Evolutionary conservation across 2,113 vertebrate genomes (phyloP).

Genomic region (Mixornis gularis): DNA sequence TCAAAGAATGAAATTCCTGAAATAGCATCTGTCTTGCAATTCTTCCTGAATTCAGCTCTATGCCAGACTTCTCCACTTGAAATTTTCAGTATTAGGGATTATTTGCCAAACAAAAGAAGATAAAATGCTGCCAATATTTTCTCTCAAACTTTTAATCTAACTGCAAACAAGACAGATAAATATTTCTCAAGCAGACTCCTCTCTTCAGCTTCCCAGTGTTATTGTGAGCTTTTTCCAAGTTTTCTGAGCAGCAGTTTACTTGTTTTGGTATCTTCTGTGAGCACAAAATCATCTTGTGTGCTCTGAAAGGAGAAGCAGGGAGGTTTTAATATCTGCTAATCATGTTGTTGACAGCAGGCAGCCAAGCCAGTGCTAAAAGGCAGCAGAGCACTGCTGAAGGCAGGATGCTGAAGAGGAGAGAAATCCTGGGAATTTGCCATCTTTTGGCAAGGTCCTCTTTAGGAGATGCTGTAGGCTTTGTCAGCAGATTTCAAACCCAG

Average conservation of each 20-base stretch:
- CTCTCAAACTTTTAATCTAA: conserved; percentile 19
- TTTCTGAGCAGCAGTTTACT: not conserved
- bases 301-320: not conserved
- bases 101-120: conserved; percentile 23
- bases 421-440: not conserved
- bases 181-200: not conserved
- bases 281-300: not conserved
- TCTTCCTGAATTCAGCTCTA: not conserved
- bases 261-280: not conserved
- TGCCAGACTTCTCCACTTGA: not conserved
- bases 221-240: not conserved
- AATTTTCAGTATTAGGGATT: not conserved
- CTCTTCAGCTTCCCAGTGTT: not conserved
- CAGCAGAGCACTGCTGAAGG: not conserved
- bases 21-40: not conserved
- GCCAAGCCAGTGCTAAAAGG: not conserved
- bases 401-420: not conserved
- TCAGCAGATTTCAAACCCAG: not conserved
- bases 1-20: not conserved
- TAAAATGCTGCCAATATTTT: conserved; percentile 6
- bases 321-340: not conserved
- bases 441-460: not conserved
- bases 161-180: conserved; percentile 20
- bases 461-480: not conserved
- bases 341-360: not conserved